Base-by-base conservation (phyloP, 1,140 invertebrate genomes). In the Pteromalus puparum region DNA sequence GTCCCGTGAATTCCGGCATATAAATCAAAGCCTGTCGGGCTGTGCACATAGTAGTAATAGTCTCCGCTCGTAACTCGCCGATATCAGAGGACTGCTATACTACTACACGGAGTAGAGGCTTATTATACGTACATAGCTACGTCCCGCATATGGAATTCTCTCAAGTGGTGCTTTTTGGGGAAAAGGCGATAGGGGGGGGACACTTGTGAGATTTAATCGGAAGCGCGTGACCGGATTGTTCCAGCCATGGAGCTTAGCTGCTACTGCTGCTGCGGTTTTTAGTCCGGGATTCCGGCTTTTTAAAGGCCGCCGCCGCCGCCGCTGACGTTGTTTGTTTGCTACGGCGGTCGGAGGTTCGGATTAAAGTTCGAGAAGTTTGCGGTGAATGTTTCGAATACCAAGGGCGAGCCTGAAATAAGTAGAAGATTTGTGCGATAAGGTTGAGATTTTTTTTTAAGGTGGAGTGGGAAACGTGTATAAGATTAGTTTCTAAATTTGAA, bases 11-110 rank as follows among this genome's bases (percentile, higher is more conserved):
- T 91, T 88, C 89, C 89, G 85, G 84, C 53, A 85, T 80, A 90
- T 93, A 93, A 92, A 92, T 93, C 92, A 93, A 92, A 91, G 88
- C 88, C 89, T 89, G 89, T 42, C 89, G 88, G 89, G 89, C 91
- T 91, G 92, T 92, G 92, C 92, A 90, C 89, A 87, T 87, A 80
- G 77, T n/a, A 53, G 86, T 34, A 42, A 42, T 12, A 42, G 38
- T 42, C 38, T 42, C 38, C 38, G 38, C 38, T 88, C 91, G 91
- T 93, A 93, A 92, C 90, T 92, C 90, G 91, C 90, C 91, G 92
- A 93, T 92, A 93, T 92, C 91, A 92, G 90, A 91, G 91, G 90
- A 93, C 91, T 89, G 88, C 88, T 89, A 90, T 92, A 92, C 92
- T 92, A 92, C 92, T 92, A 92, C 92, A 92, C 5, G 48, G 48